phyloP scores from a whole-genome alignment of 2,797 vertebrate species.

The Coracias cyanogaster region DNA sequence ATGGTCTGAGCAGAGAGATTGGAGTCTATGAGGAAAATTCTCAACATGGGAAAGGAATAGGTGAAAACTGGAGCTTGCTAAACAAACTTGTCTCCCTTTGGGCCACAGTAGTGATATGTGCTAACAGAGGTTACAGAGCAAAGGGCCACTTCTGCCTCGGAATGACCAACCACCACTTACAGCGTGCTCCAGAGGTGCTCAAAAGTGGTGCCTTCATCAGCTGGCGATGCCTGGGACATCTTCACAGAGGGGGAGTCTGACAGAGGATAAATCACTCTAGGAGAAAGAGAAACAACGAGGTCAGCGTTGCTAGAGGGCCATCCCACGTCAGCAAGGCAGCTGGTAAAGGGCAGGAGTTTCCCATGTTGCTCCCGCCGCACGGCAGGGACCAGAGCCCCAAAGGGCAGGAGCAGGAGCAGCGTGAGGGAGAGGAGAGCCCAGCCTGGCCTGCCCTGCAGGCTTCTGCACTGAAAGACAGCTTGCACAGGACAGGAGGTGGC shows the following conservation, averaged over 20 bases:
- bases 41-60: accelerated
- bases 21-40: not conserved
- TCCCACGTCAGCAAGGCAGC: not conserved
- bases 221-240: constrained; percentile 90
- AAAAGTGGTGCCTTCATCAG: constrained; percentile 91
- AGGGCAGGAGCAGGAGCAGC: not conserved
- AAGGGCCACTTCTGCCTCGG: accelerated
- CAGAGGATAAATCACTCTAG: constrained; percentile 86
- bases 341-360: not conserved
- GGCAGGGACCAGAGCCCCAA: not conserved
- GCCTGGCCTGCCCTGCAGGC: not conserved
- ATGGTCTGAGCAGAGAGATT: not conserved
- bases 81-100: not conserved
- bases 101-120: too few species aligned
- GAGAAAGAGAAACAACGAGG: not conserved
- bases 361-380: not conserved
- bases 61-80: not conserved
- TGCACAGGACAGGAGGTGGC: not conserved
- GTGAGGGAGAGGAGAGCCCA: accelerated
- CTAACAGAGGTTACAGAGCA: too few species aligned
- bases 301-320: not conserved
- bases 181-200: constrained; percentile 96
- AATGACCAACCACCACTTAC: constrained; percentile 81
- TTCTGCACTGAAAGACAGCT: not conserved
- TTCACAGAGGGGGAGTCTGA: constrained; percentile 79